A percentile compares a stretch with the other conserved stretches of the same genome.
Conservation (phyloP, 92 coral and sea anemone genomes). For the Umimayanthus chanpuru region DNA sequence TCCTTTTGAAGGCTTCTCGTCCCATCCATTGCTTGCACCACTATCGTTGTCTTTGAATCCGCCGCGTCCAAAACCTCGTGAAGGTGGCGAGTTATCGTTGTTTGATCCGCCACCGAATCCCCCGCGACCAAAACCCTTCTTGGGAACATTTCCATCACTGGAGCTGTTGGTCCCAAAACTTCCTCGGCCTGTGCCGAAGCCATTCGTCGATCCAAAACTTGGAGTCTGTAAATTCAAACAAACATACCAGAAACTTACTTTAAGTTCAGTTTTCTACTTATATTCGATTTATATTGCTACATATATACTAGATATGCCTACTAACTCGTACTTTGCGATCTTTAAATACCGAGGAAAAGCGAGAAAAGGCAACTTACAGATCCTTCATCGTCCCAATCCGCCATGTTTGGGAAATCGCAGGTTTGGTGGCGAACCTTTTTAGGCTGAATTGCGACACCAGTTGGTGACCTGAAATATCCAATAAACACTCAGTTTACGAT, state of each 20-base stretch:
- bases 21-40: constrained; percentile 23
- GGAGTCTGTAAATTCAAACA: constrained; percentile 20
- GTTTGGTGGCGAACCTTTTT: neutral
- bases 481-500: neutral
- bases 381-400: constrained; percentile 43
- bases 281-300: neutral
- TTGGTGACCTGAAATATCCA: neutral
- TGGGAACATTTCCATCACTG: constrained; percentile 52
- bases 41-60: constrained; percentile 15
- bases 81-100: constrained; percentile 15
- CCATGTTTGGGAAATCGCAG: constrained; percentile 21
- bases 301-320: neutral
- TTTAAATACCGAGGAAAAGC: neutral
- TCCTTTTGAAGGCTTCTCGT: constrained; percentile 27
- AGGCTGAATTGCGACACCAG: constrained; percentile 9
- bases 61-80: constrained; percentile 39
- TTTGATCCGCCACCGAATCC: constrained; percentile 50
- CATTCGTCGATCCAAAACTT: constrained; percentile 40
- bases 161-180: constrained; percentile 29
- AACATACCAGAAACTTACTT: too few relatives aligned
- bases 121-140: constrained; percentile 77
- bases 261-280: neutral
- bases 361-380: neutral
- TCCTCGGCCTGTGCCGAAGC: constrained; percentile 63
- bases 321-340: neutral